phyloP scores from a whole-genome alignment of 2,888 invertebrate species.

The Amphimallon solstitiale region DNA sequence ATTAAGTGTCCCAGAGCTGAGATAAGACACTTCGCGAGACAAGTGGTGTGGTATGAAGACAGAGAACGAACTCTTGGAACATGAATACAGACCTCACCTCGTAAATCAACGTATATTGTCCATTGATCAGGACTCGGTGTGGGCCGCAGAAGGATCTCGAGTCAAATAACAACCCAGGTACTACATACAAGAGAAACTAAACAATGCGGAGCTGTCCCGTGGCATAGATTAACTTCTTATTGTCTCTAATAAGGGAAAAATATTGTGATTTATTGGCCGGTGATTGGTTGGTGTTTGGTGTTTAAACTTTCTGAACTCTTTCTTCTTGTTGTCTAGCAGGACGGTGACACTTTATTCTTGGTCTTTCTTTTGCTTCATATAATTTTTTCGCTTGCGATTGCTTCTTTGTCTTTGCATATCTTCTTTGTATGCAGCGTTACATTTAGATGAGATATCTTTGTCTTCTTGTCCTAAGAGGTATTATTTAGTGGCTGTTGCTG shows the following conservation, averaged over 20 bases:
- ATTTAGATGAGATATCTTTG: no score
- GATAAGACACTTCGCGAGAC: no score
- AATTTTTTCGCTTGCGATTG: no score
- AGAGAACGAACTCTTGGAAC: neutral
- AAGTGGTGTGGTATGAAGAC: neutral
- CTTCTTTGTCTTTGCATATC: no score
- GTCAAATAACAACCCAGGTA: conserved; percentile 30
- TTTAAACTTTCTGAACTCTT: conserved; percentile 8
- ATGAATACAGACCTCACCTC: conserved; percentile 43
- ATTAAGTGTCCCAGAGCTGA: no score
- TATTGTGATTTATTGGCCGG: conserved; percentile 30
- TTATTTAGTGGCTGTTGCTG: no score
- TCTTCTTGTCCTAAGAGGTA: no score
- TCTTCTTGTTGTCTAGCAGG: neutral
- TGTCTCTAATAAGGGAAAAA: conserved; percentile 43
- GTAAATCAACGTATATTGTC: conserved; percentile 51
- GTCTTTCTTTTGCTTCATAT: neutral
- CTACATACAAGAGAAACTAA: conserved; percentile 30
- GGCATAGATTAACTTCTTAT: conserved; percentile 40
- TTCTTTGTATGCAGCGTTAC: no score
- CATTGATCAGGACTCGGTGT: conserved; percentile 38
- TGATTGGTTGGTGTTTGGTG: conserved; percentile 27
- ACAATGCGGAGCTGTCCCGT: conserved; percentile 39
- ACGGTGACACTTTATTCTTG: neutral
- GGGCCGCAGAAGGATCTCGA: conserved; percentile 34